Percentiles rank a stretch among this genome's conserved stretches.
Evolutionary conservation across 2,113 vertebrate genomes (phyloP).

Genomic region (Gymnocephalus cernua): DNA sequence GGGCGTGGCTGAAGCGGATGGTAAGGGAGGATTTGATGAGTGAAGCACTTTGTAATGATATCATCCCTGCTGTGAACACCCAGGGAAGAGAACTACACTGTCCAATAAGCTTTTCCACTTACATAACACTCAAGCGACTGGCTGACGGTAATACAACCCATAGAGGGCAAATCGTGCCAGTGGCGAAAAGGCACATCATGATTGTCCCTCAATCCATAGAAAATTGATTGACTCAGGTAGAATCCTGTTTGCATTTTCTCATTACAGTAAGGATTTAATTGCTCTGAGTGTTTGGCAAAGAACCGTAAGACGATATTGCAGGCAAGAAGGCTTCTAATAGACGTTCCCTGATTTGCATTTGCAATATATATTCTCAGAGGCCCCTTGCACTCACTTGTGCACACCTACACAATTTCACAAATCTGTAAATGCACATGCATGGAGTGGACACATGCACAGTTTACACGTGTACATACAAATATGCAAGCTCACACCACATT

Average conservation of each 20-base stretch:
- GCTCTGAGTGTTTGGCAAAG: slow-evolving; percentile 44
- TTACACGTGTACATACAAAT: neutral
- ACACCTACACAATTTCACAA: slow-evolving; percentile 45
- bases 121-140: slow-evolving; percentile 63
- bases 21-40: slow-evolving; percentile 70
- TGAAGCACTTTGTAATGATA: slow-evolving; percentile 73
- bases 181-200: slow-evolving; percentile 24
- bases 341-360: slow-evolving; percentile 64
- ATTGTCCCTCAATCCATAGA: slow-evolving; percentile 40
- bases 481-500: slow-evolving; percentile 34
- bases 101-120: slow-evolving; percentile 59
- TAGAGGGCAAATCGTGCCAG: slow-evolving; percentile 50
- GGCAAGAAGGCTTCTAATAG: slow-evolving; percentile 22
- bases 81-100: slow-evolving; percentile 52
- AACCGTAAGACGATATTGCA: slow-evolving; percentile 19
- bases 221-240: slow-evolving; percentile 67
- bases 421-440: slow-evolving; percentile 18
- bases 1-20: slow-evolving; percentile 44
- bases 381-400: slow-evolving; percentile 16
- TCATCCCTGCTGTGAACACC: slow-evolving; percentile 59
- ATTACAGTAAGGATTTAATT: slow-evolving; percentile 61
- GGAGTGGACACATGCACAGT: slow-evolving; percentile 8
- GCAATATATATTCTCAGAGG: slow-evolving; percentile 54
- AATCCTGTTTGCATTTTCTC: slow-evolving; percentile 56
- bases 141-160: slow-evolving; percentile 64